Evolutionary conservation across 2,888 invertebrate genomes (phyloP), one percentile per base, ranked within the genome.

Genomic region (Zootermopsis nevadensis): DNA sequence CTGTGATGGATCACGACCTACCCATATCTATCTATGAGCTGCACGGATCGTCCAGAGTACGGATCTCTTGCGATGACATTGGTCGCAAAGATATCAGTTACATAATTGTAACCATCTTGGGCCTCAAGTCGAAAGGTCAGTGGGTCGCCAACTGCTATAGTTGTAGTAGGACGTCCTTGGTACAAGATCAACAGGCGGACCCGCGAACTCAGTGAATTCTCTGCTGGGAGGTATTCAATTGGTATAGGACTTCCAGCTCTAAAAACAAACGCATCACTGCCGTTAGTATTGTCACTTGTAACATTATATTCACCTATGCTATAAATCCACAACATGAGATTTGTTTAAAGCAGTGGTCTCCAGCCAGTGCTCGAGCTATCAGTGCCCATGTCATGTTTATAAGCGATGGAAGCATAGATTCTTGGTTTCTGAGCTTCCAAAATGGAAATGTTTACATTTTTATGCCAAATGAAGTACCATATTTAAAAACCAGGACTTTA

Each of bases 51-150:
- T 84, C 97, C 97, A 0, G 97, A 96, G 88, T 97, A 97, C 0
- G 97, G 97, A 92, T 98, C 97, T 87, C 97, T 93, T 0, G 97
- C 97, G 22, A 97, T 95, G 2, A 98, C 97, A 89, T 97, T 97
- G 0, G 97, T 97, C 0, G 97, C 97, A 88, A 98, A 98, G 86
- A 98, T 97, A 87, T 98, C 97, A 0, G 95, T 95, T 0, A 94
- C 94, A 86, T 97, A 96, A 88, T 95, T 96, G 87, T 96, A 96
- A 85, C 97, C 97, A 87, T 97, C 96, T 89, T 97, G 95, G 0
- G 97, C 94, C 90, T 97, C 97, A 79, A 98, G 89, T 85, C 96
- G 93, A 91, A 98, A 97, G 15, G 97, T 97, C 15, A 98, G 89
- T 0, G 97, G 97, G 89, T 98, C 97, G 0, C 97, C 97, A 3